Evolutionary conservation across 2,797 vertebrate species (phyloP).

Genomic region (Schizopygopsis malacanthus): DNA sequence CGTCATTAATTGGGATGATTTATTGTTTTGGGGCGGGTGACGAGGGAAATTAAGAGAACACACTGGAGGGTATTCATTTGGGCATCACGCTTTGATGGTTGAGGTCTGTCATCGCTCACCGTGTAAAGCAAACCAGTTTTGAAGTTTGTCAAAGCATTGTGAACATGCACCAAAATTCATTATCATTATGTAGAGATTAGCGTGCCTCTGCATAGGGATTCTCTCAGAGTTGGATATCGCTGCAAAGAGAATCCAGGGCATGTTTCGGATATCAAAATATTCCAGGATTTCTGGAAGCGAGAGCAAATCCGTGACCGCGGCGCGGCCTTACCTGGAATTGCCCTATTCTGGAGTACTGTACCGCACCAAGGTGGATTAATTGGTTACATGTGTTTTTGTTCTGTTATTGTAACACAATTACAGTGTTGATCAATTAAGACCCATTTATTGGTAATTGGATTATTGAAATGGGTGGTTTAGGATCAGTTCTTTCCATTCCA

Average conservation of each 20-base stretch:
- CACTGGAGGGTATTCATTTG: constrained; percentile 42
- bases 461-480: constrained; percentile 74
- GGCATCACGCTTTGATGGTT: constrained; percentile 36
- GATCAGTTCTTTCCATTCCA: constrained; percentile 57
- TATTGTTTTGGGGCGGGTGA: constrained; percentile 61
- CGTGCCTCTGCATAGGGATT: constrained; percentile 69
- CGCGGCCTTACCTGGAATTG: constrained; percentile 77
- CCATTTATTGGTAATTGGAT: constrained; percentile 76
- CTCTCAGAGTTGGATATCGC: constrained; percentile 76
- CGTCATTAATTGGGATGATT: constrained; percentile 71
- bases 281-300: constrained; percentile 79
- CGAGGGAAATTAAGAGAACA: constrained; percentile 41
- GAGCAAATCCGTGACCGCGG: constrained; percentile 74
- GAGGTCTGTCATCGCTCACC: constrained; percentile 38
- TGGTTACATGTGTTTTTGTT: constrained; percentile 70
- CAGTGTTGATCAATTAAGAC: constrained; percentile 67
- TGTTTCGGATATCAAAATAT: constrained; percentile 81
- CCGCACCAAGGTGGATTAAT: constrained; percentile 80
- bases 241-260: constrained; percentile 76
- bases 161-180: constrained; percentile 47
- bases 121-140: constrained; percentile 28
- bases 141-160: constrained; percentile 42
- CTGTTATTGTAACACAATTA: constrained; percentile 69
- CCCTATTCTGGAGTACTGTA: constrained; percentile 80
- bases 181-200: constrained; percentile 60